Conservation (phyloP, 2,113 vertebrate genomes). For the Athene noctua region DNA sequence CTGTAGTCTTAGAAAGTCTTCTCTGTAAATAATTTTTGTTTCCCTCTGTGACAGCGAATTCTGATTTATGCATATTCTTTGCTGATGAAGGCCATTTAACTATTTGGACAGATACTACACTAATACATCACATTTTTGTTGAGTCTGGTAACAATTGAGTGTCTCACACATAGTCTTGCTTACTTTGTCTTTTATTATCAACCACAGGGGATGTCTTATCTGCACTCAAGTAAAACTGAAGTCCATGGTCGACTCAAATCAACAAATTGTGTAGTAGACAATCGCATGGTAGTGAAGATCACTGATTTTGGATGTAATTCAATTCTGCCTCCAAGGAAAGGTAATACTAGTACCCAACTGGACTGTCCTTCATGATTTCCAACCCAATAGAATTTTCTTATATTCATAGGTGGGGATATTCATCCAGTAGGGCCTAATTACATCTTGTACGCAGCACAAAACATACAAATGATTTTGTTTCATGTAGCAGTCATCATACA, state of each 20-base stretch:
- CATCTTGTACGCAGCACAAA: background rate
- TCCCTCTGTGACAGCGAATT: background rate
- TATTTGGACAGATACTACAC: background rate
- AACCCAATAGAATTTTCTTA: background rate
- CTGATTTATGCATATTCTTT: background rate
- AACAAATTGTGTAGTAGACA: conserved; percentile 96
- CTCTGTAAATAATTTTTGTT: background rate
- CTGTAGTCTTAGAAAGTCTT: background rate
- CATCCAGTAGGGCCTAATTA: background rate
- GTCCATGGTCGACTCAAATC: conserved; percentile 95
- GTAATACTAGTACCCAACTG: conserved; percentile 49
- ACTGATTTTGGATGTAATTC: conserved; percentile 95
- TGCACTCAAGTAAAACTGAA: conserved; percentile 91
- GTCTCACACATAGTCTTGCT: background rate
- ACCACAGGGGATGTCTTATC: conserved; percentile 93
- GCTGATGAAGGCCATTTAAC: background rate
- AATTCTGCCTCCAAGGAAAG: conserved; percentile 84
- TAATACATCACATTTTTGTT: background rate
- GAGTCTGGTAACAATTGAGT: background rate
- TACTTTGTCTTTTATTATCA: background rate
- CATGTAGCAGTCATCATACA: background rate
- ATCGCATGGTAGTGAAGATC: conserved; percentile 98
- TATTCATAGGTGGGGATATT: background rate
- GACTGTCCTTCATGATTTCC: background rate
- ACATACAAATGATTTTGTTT: background rate